These are phyloP conservation scores for Omphaloscelis lunosa DNA, from an alignment of 2,888 invertebrate genomes.

Conservation along the genomic window DNA sequence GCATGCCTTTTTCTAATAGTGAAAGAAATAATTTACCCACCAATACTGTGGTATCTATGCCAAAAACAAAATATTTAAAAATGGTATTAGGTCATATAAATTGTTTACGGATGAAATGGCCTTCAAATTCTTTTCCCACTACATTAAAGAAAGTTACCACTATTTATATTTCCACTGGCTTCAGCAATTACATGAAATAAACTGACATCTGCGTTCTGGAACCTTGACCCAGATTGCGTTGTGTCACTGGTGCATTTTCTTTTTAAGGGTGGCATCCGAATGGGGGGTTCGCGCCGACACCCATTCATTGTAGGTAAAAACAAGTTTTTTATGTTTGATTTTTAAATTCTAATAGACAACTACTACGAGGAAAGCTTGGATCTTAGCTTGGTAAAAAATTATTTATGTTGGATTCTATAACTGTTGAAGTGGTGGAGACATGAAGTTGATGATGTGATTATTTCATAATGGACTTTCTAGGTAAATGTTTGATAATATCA, in stretches of 20 bases:
- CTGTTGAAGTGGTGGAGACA: no score
- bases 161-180: constrained; percentile 33
- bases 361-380: no score
- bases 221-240: constrained; percentile 40
- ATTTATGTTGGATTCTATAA: no score
- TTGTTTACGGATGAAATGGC: background rate
- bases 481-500: background rate
- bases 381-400: no score
- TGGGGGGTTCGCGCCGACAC: background rate
- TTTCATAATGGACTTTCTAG: constrained; percentile 2
- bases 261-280: constrained; percentile 28
- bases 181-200: constrained; percentile 50
- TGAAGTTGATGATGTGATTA: background rate
- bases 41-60: no score
- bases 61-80: no score
- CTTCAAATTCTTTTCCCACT: background rate
- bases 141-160: constrained; percentile 12
- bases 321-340: constrained; percentile 12
- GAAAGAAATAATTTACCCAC: no score
- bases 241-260: constrained; percentile 41
- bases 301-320: constrained; percentile 30
- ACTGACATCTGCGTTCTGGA: constrained; percentile 25
- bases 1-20: no score
- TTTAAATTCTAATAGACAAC: constrained; percentile 12
- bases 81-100: background rate